Conservation (phyloP, 2,113 vertebrate species). For the Kobus ellipsiprymnus region DNA sequence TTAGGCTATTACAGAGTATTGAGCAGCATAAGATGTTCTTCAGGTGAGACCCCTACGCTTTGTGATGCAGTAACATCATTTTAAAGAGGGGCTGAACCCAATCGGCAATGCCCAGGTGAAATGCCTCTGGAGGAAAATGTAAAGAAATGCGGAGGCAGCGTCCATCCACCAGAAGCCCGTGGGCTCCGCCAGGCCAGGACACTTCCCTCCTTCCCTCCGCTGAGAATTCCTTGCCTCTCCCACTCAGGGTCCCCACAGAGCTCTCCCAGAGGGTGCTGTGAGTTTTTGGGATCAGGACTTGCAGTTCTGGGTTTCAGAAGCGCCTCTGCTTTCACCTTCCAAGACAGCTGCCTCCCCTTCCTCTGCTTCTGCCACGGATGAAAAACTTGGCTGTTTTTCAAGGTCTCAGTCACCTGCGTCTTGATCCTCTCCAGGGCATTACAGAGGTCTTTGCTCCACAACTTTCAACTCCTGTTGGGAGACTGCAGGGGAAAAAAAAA, state of each 20-base stretch:
- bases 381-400: neutral
- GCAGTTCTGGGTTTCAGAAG: neutral
- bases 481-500: rapidly evolving
- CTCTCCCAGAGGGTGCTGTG: neutral
- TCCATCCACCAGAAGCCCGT: rapidly evolving
- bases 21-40: neutral
- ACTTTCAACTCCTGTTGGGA: rapidly evolving
- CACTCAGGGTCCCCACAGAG: rapidly evolving
- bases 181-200: rapidly evolving
- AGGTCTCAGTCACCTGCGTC: rapidly evolving
- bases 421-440: neutral
- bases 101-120: neutral
- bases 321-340: rapidly evolving
- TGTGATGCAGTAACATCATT: neutral
- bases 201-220: neutral
- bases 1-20: neutral
- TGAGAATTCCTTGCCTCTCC: neutral
- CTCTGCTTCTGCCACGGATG: neutral
- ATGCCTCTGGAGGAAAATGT: neutral
- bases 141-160: neutral
- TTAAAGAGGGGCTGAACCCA: neutral
- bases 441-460: neutral
- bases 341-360: neutral
- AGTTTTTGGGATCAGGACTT: neutral
- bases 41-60: neutral